Base-by-base conservation (phyloP, 2,797 vertebrate species). In the Catharus ustulatus region DNA sequence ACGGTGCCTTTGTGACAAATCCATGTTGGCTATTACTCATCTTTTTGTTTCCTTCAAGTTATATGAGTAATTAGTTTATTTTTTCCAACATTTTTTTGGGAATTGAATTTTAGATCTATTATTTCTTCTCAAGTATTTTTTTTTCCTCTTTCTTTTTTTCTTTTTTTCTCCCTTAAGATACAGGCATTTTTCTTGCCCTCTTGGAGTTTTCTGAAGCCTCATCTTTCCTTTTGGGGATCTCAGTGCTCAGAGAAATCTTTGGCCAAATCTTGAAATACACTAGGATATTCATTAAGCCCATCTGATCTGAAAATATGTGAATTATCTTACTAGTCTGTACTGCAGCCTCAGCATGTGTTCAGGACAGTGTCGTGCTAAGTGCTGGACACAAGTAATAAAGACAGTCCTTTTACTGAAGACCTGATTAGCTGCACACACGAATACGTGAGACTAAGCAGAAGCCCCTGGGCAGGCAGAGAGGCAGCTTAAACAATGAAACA, bases 361-460 rank as follows among this genome's bases (percentile, higher is more conserved):
- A 63, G 68, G 86, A 84, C 77, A 79, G 87, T 49, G 72, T 80
- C 15, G 5, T 93, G 78, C 64, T 87, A 83, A 92, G 78, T 83
- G 90, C 57, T 45, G 62, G 76, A 71, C 76, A 62, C 68, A 51
- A 87, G 72, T 66, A 91, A 95, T 92, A 92, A 90, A 92, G 86
- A 59, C 24, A 32, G 20, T 66, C 84, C 84, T 89, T 87, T 73
- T 68, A 71, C 61, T 57, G 36, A 80, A 80, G 90, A 72, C 64
- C 64, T 92, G 82, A 94, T 94, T 92, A 89, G 46, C 84, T 66
- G 73, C 55, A 34, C 63, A 46, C 38, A 74, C 0, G 0, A 81
- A 57, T 87, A 82, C 46, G 36, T 6, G 54, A 95, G 84, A 80
- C 61, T 80, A 68, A 95, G 87, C 94, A 91, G 93, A 94, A 91